A percentile compares a stretch with the other conserved stretches of the same genome.
Conservation (phyloP, 2,888 invertebrate species). For the Rhabditophanes sp. region DNA sequence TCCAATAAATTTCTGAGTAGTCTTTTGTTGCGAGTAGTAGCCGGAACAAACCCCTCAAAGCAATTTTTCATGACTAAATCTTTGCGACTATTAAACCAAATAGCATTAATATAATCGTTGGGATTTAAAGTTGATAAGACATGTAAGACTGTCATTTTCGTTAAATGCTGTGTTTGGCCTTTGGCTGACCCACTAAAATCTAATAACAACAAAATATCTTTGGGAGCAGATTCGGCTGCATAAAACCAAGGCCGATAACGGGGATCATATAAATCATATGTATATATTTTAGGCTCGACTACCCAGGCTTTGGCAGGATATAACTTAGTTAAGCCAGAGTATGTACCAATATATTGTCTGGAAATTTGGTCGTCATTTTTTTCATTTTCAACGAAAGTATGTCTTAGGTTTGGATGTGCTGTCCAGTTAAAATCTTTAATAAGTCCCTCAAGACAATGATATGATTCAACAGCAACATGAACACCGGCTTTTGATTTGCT, state of each 20-base stretch:
- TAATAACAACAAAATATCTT: conserved; percentile 39
- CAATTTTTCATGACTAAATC: conserved; percentile 13
- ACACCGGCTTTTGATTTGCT: no score
- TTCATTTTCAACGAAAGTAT: conserved; percentile 21
- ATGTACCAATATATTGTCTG: conserved; percentile 40
- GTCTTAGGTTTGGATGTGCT: conserved; percentile 15
- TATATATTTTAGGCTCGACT: conserved; percentile 24
- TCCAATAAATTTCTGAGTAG: conserved; percentile 26
- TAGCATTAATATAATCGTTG: conserved; percentile 38
- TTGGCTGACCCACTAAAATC: conserved; percentile 19
- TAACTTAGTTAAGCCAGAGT: conserved; percentile 36
- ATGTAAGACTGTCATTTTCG: conserved; percentile 30
- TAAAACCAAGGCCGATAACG: conserved; percentile 41
- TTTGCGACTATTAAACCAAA: conserved; percentile 23
- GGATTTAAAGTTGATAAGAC: conserved; percentile 35
- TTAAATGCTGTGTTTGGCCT: conserved; percentile 40
- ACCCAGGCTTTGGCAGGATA: conserved; percentile 34
- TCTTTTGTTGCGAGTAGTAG: conserved; percentile 38
- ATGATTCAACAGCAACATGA: no score
- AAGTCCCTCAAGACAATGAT: no score
- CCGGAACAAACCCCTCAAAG: conserved; percentile 31
- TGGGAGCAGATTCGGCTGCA: conserved; percentile 31
- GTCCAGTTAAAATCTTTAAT: conserved; percentile 39
- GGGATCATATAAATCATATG: conserved; percentile 42
- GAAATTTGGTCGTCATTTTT: conserved; percentile 13